A percentile compares a stretch with the other conserved stretches of the same genome.
These are phyloP conservation scores for Tragelaphus oryx DNA, from an alignment of 2,797 vertebrate genomes.

Conservation along the genomic window DNA sequence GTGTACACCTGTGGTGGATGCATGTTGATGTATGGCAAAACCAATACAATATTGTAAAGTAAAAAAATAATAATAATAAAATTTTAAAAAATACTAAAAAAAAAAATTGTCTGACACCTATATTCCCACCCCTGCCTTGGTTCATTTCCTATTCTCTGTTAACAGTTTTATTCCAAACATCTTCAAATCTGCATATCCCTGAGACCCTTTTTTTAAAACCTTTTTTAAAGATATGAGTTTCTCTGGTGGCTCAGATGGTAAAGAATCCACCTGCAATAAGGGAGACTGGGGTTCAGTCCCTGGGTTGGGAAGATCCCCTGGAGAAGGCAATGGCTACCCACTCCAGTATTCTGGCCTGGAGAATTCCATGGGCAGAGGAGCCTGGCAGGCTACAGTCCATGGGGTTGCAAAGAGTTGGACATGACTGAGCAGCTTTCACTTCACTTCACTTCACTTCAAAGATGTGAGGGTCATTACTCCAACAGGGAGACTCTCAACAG, in stretches of 20 bases:
- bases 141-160: neutral
- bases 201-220: neutral
- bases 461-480: neutral
- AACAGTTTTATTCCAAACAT: neutral
- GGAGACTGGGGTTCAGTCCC: neutral
- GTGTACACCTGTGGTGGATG: too few relatives aligned
- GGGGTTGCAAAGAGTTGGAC: neutral
- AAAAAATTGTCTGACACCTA: neutral
- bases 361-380: neutral
- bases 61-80: too few relatives aligned
- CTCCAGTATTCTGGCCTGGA: neutral
- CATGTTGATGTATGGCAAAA: too few relatives aligned
- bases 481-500: neutral
- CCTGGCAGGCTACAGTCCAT: neutral
- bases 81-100: too few relatives aligned
- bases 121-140: neutral
- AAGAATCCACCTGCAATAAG: neutral
- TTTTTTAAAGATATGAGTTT: neutral
- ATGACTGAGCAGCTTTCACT: neutral
- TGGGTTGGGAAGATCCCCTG: neutral
- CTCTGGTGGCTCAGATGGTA: neutral
- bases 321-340: neutral
- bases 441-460: neutral
- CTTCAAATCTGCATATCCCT: neutral
- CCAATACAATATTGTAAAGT: too few relatives aligned